These are phyloP conservation scores for Ectemnius cavifrons DNA, from an alignment of 2,888 invertebrate species.

Conservation along the genomic window DNA sequence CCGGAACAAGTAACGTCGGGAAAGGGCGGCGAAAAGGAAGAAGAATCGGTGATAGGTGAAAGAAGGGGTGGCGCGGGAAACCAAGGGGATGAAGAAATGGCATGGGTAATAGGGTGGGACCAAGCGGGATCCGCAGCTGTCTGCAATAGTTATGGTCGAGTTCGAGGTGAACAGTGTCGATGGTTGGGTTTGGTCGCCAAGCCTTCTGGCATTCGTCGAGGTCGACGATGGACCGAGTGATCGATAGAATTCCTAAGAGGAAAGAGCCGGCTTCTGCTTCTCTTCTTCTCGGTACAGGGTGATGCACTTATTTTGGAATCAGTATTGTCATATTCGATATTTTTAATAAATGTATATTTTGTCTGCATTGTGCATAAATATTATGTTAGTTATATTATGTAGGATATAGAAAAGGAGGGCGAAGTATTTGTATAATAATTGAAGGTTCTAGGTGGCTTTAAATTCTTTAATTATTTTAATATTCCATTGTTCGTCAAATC, in stretches of 20 bases:
- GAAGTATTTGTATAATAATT: too few relatives aligned
- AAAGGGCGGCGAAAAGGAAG: background rate
- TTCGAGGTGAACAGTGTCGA: slow-evolving; percentile 27
- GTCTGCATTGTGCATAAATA: too few relatives aligned
- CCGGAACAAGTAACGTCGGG: background rate
- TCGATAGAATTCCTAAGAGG: slow-evolving; percentile 51
- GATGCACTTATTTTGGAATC: too few relatives aligned
- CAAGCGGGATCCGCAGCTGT: slow-evolving; percentile 31
- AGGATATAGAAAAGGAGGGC: background rate
- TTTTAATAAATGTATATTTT: too few relatives aligned
- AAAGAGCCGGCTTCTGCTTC: slow-evolving; percentile 40
- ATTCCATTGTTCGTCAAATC: too few relatives aligned
- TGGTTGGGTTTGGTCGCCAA: slow-evolving; percentile 1
- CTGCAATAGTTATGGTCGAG: slow-evolving; percentile 40
- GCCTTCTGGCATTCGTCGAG: slow-evolving; percentile 33
- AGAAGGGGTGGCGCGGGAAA: slow-evolving; percentile 10
- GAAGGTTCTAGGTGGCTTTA: too few relatives aligned
- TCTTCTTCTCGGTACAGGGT: background rate
- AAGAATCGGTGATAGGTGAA: background rate
- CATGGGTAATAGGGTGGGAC: slow-evolving; percentile 39
- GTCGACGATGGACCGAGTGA: slow-evolving; percentile 47
- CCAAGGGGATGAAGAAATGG: slow-evolving; percentile 33
- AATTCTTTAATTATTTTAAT: too few relatives aligned
- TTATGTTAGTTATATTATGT: too few relatives aligned
- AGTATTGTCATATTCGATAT: too few relatives aligned